A percentile compares a stretch with the other conserved stretches of the same genome.
Conservation (phyloP, 2,888 invertebrate species). For the Leptinotarsa juncta region DNA sequence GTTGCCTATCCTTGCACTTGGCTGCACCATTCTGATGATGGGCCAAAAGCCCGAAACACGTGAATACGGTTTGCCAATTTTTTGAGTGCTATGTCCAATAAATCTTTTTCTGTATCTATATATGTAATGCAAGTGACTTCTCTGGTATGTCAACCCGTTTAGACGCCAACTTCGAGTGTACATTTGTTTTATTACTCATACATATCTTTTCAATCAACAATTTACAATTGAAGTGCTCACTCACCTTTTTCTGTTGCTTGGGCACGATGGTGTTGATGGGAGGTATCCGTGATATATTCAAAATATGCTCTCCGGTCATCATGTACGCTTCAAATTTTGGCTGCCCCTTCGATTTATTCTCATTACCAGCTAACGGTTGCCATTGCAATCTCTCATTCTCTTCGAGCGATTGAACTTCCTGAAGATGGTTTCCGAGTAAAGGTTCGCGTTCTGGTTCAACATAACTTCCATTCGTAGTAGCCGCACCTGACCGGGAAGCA, state of each 20-base stretch:
- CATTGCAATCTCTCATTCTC: constrained; percentile 69
- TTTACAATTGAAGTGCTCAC: background rate
- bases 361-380: constrained; percentile 68
- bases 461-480: constrained; percentile 70
- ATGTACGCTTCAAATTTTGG: constrained; percentile 91
- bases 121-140: no score
- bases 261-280: constrained; percentile 74
- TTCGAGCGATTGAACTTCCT: constrained; percentile 64
- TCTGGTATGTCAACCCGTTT: no score
- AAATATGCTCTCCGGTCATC: constrained; percentile 97
- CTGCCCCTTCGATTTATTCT: constrained; percentile 48
- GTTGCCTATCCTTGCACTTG: no score
- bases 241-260: constrained; percentile 71
- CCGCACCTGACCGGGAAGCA: constrained; percentile 55
- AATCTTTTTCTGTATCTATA: no score
- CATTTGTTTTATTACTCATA: no score
- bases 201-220: no score
- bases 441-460: constrained; percentile 48
- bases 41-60: no score
- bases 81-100: no score
- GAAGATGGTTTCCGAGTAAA: constrained; percentile 38
- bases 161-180: no score
- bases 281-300: constrained; percentile 89
- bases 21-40: no score
- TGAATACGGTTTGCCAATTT: no score